Evolutionary conservation across 2,113 vertebrate genomes (phyloP), one percentile per base, ranked within the genome.

Genomic region (Candoia aspera): DNA sequence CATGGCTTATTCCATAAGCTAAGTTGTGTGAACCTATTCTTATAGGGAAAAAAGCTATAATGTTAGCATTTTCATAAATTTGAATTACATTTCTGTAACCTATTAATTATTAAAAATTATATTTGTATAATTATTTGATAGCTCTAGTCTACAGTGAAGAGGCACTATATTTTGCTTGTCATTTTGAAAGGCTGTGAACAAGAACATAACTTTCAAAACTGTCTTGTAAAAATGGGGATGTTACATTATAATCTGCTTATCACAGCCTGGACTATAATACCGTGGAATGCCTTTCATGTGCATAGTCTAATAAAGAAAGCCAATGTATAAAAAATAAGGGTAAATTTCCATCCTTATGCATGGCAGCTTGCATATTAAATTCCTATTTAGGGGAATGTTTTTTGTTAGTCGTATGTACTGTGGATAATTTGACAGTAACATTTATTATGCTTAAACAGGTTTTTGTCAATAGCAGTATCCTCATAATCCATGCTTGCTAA

Each of bases 301-400:
- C 19, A 87, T 90, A 90, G 24, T 9, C 55, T 91, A 87, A 92
- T 37, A 17, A 37, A 53, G 21, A 92, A 91, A 92, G 92, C 87
- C 93, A 87, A 93, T 93, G 91, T 91, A 86, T 73, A 91, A 94
- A 91, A 91, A 84, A 90, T 0, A 0, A 87, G 86, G 57, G 49
- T 58, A 90, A 93, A 33, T 86, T 93, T 95, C 91, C 90, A 87
- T 94, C 92, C 94, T 94, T 91, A 92, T 95, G 73, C 92, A 89
- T 90, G 91, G 91, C 57, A 88, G 91, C 93, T 95, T 95, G 94
- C 93, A 95, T 90, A 93, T 95, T 88, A 93, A 95, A 95, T 42
- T 86, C 49, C 13, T 91, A 57, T 91, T 95, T 93, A 85, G 0
- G 54, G 46, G 90, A 68, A 89, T 59, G 92, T 95, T 89, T 93